These are phyloP conservation scores for Buceros bicornis DNA, from an alignment of 2,797 vertebrate species.

Conservation along the genomic window DNA sequence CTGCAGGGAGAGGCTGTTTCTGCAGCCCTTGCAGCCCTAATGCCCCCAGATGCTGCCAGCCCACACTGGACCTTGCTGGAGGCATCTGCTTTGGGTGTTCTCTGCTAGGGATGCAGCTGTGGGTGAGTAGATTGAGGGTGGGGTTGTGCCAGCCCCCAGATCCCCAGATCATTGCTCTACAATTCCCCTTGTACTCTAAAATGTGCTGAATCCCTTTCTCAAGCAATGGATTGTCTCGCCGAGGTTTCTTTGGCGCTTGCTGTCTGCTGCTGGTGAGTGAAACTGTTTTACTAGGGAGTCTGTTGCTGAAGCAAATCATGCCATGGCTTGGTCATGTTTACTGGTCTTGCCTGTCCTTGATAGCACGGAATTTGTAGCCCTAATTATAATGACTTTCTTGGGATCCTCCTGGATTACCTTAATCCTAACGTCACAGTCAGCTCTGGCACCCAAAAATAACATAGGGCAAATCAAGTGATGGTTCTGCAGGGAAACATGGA, in stretches of 20 bases:
- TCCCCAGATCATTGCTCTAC: not conserved
- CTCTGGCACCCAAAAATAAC: not conserved
- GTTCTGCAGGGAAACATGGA: not conserved
- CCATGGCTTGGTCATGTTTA: fast-evolving
- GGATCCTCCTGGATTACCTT: fast-evolving
- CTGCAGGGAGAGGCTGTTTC: not conserved
- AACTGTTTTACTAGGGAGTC: not conserved
- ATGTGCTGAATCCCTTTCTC: fast-evolving
- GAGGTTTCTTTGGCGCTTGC: not conserved
- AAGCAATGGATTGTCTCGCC: not conserved
- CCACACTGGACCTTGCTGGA: fast-evolving
- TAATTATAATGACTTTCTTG: not conserved
- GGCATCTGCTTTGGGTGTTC: fast-evolving
- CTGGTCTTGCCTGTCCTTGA: not conserved
- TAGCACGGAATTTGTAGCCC: not conserved
- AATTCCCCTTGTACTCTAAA: not conserved
- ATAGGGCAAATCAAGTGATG: not conserved
- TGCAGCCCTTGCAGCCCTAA: not conserved
- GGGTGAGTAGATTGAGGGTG: fast-evolving
- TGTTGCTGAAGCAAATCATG: not conserved
- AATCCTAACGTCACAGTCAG: not conserved
- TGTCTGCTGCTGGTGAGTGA: not conserved
- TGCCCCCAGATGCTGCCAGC: not conserved
- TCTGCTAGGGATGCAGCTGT: no score
- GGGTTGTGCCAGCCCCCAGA: not conserved